Evolutionary conservation across 1,140 invertebrate genomes (phyloP), one percentile per base, ranked within the genome.

Genomic region (Tenebrio molitor): DNA sequence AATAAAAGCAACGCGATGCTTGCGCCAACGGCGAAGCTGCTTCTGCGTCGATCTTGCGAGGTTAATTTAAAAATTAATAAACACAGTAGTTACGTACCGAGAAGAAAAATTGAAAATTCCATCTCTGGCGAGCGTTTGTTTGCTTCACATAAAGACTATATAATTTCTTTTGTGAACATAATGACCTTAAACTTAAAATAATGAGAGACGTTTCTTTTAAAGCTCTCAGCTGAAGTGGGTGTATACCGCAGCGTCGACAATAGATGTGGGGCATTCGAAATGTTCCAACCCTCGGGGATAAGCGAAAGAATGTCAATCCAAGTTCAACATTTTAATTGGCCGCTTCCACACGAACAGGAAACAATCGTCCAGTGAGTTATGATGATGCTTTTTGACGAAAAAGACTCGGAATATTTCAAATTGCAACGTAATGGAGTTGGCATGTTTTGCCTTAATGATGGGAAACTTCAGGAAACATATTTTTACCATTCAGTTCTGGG

Each of bases 391-490:
- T 4, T 29, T 25, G 23, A 29, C 23, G 50, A 58, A 58, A 23
- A 58, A 58, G 50, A 58, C 50, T 29, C 21, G 23, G 15, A 29
- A 58, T 29, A 29, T 58, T 29, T 58, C 50, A 29, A 58, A 58
- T 58, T 25, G 50, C 17, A 50, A 19, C 10, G 23, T 58, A 58
- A 58, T 58, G 50, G 50, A 58, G 19, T 58, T 58, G 50, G 19
- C 50, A 58, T 58, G 50, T 58, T 58, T 58, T 25, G 23, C 23
- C 23, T 25, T 58, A 58, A 58, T 58, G 50, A 58, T 58, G 50
- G 50, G 50, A 58, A 58, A 58, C 23, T 19, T 58, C 50, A 29
- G 23, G 50, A 58, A 58, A 58, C 50, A 58, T 58, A 58, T 58
- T 58, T 58, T 58, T 58, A 29, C 50, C 50, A 58, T 58, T 29